A percentile compares a stretch with the other conserved stretches of the same genome.
phyloP scores from a whole-genome alignment of 2,113 vertebrate genomes.

The Bagarius yarrelli region DNA sequence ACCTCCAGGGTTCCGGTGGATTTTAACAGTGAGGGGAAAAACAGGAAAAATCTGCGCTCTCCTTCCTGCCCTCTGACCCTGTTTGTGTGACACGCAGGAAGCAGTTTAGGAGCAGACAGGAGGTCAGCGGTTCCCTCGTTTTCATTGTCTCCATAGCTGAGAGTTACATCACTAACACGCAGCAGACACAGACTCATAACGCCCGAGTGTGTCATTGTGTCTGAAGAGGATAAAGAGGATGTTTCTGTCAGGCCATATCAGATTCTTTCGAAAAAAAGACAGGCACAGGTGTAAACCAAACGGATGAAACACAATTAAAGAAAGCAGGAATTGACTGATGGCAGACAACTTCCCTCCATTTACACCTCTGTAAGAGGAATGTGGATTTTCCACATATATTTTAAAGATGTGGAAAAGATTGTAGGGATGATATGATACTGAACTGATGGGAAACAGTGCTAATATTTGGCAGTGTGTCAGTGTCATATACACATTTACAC shows the following conservation, averaged over 20 bases:
- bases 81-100: slow-evolving; percentile 72
- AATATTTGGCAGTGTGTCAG: not conserved
- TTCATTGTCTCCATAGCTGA: slow-evolving; percentile 49
- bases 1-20: slow-evolving; percentile 63
- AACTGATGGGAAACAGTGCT: not conserved
- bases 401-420: not conserved
- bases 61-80: slow-evolving; percentile 71
- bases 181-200: slow-evolving; percentile 5
- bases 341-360: slow-evolving; percentile 7
- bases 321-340: not conserved
- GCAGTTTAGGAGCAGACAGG: slow-evolving; percentile 74
- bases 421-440: not conserved
- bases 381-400: not conserved
- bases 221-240: slow-evolving; percentile 22
- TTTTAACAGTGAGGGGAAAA: slow-evolving; percentile 74
- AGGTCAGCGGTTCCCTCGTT: slow-evolving; percentile 64
- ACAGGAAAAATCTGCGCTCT: slow-evolving; percentile 89
- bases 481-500: not conserved
- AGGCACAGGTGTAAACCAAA: not conserved
- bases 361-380: slow-evolving; percentile 4
- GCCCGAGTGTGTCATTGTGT: slow-evolving; percentile 19
- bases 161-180: slow-evolving; percentile 49
- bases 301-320: not conserved
- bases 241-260: not conserved
- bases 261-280: slow-evolving; percentile 11